Evolutionary conservation across 2,797 vertebrate genomes (phyloP).

Genomic region (Anisognathus igniventris): DNA sequence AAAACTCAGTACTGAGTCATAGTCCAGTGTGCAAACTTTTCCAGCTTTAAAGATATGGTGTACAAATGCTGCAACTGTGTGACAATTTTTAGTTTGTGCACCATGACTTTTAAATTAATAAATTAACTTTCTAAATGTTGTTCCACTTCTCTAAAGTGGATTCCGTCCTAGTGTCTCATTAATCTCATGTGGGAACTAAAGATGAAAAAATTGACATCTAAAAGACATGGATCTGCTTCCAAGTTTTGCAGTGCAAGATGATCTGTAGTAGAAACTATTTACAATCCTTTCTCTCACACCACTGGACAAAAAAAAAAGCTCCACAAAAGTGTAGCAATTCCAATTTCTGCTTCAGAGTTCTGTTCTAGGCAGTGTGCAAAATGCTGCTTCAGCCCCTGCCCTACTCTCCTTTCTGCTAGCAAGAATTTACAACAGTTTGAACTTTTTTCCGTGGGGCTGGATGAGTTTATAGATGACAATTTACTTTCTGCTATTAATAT

Average conservation of each 20-base stretch:
- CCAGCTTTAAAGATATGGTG: background rate
- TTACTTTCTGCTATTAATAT: background rate
- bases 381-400: background rate
- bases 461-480: background rate
- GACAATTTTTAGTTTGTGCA: background rate
- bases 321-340: background rate
- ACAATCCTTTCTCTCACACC: background rate
- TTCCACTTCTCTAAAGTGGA: background rate
- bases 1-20: background rate
- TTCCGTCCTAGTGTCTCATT: background rate
- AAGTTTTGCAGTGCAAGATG: background rate
- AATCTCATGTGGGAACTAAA: background rate
- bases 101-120: background rate
- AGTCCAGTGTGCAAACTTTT: background rate
- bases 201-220: background rate
- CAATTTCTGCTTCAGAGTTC: background rate
- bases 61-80: background rate
- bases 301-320: background rate
- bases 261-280: constrained; percentile 2
- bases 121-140: background rate
- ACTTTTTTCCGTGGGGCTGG: background rate
- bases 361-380: background rate
- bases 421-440: background rate
- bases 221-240: background rate
- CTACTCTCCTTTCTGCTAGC: background rate